phyloP scores from a whole-genome alignment of 2,888 invertebrate species.

The Brachypalpus laphriformis region DNA sequence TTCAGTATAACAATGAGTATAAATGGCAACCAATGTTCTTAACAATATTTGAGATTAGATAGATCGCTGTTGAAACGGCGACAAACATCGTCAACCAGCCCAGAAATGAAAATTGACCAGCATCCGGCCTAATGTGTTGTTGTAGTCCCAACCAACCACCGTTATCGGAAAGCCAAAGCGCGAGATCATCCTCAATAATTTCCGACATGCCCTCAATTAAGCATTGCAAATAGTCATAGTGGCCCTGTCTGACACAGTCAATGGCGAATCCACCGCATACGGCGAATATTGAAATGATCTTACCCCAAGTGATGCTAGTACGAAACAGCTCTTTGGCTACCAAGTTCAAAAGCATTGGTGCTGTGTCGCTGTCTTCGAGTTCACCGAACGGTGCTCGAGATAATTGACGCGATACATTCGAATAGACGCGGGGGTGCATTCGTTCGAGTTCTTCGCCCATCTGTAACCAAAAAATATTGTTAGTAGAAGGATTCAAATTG shows the following conservation, averaged over 20 bases:
- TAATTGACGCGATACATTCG: slow-evolving; percentile 89
- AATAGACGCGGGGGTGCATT: slow-evolving; percentile 90
- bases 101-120: slow-evolving; percentile 80
- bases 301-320: slow-evolving; percentile 90
- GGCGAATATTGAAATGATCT: slow-evolving; percentile 91
- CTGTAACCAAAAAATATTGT: slow-evolving; percentile 79
- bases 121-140: slow-evolving; percentile 80
- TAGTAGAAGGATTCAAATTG: background rate
- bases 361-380: slow-evolving; percentile 83
- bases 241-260: slow-evolving; percentile 90
- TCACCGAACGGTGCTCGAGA: slow-evolving; percentile 86
- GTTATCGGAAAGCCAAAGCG: slow-evolving; percentile 90
- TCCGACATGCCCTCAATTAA: slow-evolving; percentile 91
- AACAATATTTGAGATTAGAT: slow-evolving; percentile 80
- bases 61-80: slow-evolving; percentile 80
- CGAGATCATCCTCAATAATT: slow-evolving; percentile 87
- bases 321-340: slow-evolving; percentile 89
- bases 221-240: slow-evolving; percentile 90
- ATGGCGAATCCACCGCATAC: slow-evolving; percentile 92
- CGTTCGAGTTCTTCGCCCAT: slow-evolving; percentile 90
- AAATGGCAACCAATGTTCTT: slow-evolving; percentile 81
- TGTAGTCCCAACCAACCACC: slow-evolving; percentile 89
- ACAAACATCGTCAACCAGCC: slow-evolving; percentile 82
- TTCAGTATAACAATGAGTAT: slow-evolving; percentile 81
- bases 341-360: slow-evolving; percentile 85